Evolutionary conservation across 2,797 vertebrate species (phyloP).

Genomic region (Pelochelys cantorii): DNA sequence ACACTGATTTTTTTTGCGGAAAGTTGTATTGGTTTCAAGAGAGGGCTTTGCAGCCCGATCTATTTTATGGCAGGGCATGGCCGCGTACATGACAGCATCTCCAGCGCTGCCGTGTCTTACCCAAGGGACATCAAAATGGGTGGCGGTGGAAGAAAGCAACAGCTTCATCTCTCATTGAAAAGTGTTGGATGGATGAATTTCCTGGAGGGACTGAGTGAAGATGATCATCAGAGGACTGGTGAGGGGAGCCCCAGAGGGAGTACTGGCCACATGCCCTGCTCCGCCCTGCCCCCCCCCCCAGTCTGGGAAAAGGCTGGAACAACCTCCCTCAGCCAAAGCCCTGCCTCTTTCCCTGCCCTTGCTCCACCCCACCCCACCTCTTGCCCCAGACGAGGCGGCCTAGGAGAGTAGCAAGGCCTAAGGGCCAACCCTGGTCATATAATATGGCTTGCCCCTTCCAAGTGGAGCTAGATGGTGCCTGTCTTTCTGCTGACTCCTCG

Average conservation of each 20-base stretch:
- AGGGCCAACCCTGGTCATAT: background rate
- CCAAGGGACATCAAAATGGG: constrained; percentile 40
- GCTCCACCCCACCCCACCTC: too few species aligned
- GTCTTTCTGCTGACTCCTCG: background rate
- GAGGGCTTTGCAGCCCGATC: constrained; percentile 12
- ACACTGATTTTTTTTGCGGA: background rate
- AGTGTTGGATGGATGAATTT: constrained; percentile 63
- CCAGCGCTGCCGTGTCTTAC: constrained; percentile 62
- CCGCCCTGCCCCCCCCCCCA: too few species aligned
- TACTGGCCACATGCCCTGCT: too few species aligned
- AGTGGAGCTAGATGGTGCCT: background rate
- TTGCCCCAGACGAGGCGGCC: too few species aligned
- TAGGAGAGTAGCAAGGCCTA: too few species aligned
- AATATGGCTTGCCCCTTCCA: background rate
- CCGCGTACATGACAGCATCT: constrained; percentile 53
- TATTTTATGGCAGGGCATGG: constrained; percentile 42
- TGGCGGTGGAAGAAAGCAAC: background rate
- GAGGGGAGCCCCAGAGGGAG: too few species aligned
- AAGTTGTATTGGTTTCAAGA: constrained; percentile 16
- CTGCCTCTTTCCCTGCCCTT: too few species aligned
- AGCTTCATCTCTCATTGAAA: constrained; percentile 59
- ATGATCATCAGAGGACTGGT: background rate
- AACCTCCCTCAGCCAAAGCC: too few species aligned
- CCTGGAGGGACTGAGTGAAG: constrained; percentile 45
- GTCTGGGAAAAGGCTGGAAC: too few species aligned